phyloP scores from a whole-genome alignment of 2,888 invertebrate genomes.

The Amaurobius ferox region DNA sequence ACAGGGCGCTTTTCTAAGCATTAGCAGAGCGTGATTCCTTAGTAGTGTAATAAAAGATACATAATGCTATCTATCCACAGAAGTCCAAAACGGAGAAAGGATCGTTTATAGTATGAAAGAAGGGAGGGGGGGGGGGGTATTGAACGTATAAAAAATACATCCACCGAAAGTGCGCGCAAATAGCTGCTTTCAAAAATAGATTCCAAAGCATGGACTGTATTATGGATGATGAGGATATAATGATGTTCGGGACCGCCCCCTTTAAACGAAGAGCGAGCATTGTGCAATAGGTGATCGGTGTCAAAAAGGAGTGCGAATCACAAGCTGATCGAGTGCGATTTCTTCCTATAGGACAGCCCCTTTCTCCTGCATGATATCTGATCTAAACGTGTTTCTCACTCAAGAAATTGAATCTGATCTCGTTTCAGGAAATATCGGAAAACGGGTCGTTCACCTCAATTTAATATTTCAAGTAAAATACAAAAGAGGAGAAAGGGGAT shows the following conservation, averaged over 20 bases:
- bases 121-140: too few species aligned
- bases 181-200: not conserved
- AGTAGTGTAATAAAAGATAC: too few species aligned
- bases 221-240: constrained; percentile 12
- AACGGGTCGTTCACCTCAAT: constrained; percentile 6
- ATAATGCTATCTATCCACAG: too few species aligned
- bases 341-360: not conserved
- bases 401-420: constrained; percentile 12
- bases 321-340: not conserved
- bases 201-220: not conserved
- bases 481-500: too few species aligned
- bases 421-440: constrained; percentile 11
- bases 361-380: not conserved
- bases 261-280: not conserved
- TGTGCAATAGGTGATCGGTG: not conserved
- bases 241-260: not conserved
- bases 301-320: not conserved
- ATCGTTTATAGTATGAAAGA: too few species aligned
- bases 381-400: not conserved
- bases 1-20: too few species aligned
- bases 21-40: too few species aligned
- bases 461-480: constrained; percentile 7
- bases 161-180: not conserved
- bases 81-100: too few species aligned
- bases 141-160: not conserved